Percentiles rank a stretch among this genome's conserved stretches.
These are phyloP conservation scores for Morpho deidamia DNA, from an alignment of 2,888 invertebrate genomes.

Conservation along the genomic window DNA sequence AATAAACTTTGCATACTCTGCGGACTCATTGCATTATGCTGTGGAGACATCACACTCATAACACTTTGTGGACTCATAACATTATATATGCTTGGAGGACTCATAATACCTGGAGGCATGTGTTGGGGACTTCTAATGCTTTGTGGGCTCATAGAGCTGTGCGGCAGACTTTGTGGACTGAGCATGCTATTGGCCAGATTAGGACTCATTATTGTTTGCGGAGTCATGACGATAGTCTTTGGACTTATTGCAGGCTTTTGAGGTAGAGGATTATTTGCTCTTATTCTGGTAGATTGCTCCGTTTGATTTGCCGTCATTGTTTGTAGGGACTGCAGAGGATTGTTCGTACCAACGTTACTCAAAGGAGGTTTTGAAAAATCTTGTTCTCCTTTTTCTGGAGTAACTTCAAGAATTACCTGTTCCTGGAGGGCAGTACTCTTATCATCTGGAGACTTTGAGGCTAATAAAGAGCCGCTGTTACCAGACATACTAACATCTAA, in stretches of 20 bases:
- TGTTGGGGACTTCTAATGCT: conserved; percentile 65
- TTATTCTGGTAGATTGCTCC: conserved; percentile 58
- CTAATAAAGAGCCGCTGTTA: conserved; percentile 65
- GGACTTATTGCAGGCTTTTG: conserved; percentile 57
- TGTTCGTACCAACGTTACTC: conserved; percentile 39
- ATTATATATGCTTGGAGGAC: conserved; percentile 63
- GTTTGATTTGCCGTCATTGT: conserved; percentile 64
- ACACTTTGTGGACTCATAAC: conserved; percentile 72
- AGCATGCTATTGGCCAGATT: conserved; percentile 63
- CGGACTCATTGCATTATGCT: conserved; percentile 69
- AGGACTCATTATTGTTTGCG: conserved; percentile 62
- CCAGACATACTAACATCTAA: conserved; percentile 77
- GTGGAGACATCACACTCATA: conserved; percentile 73
- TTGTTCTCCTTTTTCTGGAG: conserved; percentile 48
- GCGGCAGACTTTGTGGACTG: conserved; percentile 67
- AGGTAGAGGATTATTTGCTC: conserved; percentile 51
- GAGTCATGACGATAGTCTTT: conserved; percentile 60
- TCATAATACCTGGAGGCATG: conserved; percentile 60
- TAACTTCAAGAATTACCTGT: conserved; percentile 62
- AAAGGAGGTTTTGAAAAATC: conserved; percentile 47
- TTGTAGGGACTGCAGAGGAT: conserved; percentile 65
- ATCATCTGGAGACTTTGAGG: conserved; percentile 61
- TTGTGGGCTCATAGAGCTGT: conserved; percentile 69
- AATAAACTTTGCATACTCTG: conserved; percentile 67
- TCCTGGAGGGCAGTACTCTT: conserved; percentile 60